Conservation (phyloP, 1,140 invertebrate genomes). For the Penaeus vannamei region DNA sequence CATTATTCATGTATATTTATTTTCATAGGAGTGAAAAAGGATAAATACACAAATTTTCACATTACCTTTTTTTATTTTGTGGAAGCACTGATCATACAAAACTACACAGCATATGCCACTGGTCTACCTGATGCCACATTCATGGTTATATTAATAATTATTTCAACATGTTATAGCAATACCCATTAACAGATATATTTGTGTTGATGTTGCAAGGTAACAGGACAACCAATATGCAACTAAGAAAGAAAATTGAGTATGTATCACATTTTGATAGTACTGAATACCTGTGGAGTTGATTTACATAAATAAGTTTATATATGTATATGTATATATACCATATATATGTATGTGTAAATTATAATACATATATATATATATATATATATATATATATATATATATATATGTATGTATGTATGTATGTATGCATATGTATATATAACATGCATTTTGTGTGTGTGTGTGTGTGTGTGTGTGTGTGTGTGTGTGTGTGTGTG, state of each 20-base stretch:
- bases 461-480: too few species aligned
- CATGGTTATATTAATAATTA: constrained; percentile 61
- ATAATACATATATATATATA: too few species aligned
- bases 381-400: too few species aligned
- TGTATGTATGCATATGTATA: too few species aligned
- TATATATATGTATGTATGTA: too few species aligned
- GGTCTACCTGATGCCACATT: constrained; percentile 66
- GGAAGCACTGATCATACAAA: constrained; percentile 66
- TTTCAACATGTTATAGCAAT: constrained; percentile 65
- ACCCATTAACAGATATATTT: constrained; percentile 64
- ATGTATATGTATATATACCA: background rate
- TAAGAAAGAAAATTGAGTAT: constrained; percentile 40
- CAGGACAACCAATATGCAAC: constrained; percentile 58
- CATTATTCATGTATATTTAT: too few species aligned
- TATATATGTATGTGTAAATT: too few species aligned
- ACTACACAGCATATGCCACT: constrained; percentile 66
- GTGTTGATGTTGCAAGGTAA: constrained; percentile 63
- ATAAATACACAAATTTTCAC: constrained; percentile 35
- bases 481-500: too few species aligned
- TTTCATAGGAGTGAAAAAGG: background rate
- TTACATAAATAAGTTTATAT: constrained; percentile 42
- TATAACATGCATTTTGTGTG: too few species aligned
- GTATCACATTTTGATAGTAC: constrained; percentile 55
- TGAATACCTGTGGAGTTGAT: constrained; percentile 43
- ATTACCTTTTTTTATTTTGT: constrained; percentile 64